Base-by-base conservation (phyloP, 2,888 invertebrate species). In the Elegia similella region DNA sequence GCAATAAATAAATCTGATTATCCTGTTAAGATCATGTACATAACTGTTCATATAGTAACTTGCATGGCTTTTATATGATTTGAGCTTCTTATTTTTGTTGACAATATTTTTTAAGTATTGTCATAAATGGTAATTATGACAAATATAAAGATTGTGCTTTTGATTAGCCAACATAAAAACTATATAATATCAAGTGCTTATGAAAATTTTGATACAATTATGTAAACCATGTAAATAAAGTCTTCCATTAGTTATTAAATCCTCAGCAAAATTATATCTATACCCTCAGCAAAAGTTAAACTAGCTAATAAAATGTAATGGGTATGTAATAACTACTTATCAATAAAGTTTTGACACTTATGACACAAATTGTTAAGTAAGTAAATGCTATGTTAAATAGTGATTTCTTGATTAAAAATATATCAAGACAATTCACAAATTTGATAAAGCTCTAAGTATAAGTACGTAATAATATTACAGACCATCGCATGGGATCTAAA, bases 401-500 rank as follows among this genome's bases (percentile, higher is more conserved):
- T 23, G 23, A 3, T 8, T 34, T 8, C 10, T 10, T 34, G 0
- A 32, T 1, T 1, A 32, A 32, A 34, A 34, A 34, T 34, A 34
- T 10, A 34, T 34, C 10, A 34, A 38, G 12, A 38, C 5, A 38
- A 12, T 12, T 38, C 1, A 12, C 10, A n/a, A 10, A 5, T 38
- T 38, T 38, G 3, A 12, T 12, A 2, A 8, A 38, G n/a, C 63
- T 66, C 55, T 68, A 70, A 76, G 73, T 81, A 76, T 79, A 84
- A 80, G 83, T 72, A 73, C 72, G 71, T 86, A 80, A 80, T 88
- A 77, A 84, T 79, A 86, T 92, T 92, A 74, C 92, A 92, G 92
- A 92, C 69, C 86, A 86, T 90, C 92, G 91, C 84, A 87, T 92
- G 90, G 92, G 88, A 78, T 79, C 81, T 85, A 92, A 85, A 86